Conservation (phyloP, 2,113 vertebrate species). For the Oenanthe oenanthe region DNA sequence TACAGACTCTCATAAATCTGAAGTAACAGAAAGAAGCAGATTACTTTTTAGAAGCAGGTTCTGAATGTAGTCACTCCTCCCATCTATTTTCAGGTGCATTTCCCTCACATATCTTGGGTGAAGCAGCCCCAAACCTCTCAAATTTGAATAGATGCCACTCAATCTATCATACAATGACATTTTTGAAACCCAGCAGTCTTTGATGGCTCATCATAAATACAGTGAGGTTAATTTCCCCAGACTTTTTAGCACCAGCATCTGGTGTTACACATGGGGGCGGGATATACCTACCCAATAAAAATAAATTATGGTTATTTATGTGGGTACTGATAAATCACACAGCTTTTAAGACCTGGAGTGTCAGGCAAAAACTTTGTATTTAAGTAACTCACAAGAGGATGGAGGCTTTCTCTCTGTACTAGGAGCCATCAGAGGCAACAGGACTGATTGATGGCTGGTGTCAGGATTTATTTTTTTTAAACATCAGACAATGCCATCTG, state of each 20-base stretch:
- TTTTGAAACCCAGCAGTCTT: neutral
- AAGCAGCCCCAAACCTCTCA: neutral
- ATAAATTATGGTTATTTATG: neutral
- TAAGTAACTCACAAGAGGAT: neutral
- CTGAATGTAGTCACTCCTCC: neutral
- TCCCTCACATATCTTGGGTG: neutral
- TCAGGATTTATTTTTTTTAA: neutral
- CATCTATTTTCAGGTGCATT: neutral
- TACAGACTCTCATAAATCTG: neutral
- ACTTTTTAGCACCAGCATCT: neutral
- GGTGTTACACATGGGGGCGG: neutral
- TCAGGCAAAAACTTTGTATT: neutral
- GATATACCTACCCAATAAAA: neutral
- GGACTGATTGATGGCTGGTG: neutral
- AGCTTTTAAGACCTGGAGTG: neutral
- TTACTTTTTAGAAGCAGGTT: neutral
- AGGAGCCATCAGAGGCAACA: neutral
- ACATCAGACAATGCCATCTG: neutral
- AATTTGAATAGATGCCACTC: neutral
- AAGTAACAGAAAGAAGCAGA: conserved; percentile 7
- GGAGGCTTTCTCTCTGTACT: neutral
- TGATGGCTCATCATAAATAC: neutral
- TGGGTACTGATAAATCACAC: neutral
- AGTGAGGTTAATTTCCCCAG: neutral
- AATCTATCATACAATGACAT: neutral